Evolutionary conservation across 2,113 vertebrate genomes (phyloP).

Genomic region (Phylloscopus trochiloides): DNA sequence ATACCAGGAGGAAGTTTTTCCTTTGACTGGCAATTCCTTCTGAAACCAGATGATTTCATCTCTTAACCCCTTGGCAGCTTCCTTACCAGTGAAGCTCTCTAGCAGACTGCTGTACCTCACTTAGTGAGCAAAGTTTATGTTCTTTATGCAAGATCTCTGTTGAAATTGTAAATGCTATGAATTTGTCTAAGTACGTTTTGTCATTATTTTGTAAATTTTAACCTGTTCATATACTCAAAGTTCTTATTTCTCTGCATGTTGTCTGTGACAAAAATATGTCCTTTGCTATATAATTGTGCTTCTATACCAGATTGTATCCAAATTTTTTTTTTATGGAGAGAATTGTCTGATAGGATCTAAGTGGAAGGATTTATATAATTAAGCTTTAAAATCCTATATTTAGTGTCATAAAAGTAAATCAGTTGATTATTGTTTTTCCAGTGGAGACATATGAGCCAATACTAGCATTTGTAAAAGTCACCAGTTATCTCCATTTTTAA

Average conservation of each 20-base stretch:
- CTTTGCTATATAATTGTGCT: neutral
- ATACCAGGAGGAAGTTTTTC: neutral
- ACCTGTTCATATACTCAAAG: neutral
- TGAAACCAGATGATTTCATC: neutral
- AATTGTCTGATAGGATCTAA: neutral
- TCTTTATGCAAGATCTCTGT: neutral
- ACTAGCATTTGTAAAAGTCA: neutral
- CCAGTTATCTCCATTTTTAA: neutral
- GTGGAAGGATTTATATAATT: neutral
- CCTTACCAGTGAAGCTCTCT: neutral
- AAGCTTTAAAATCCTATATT: neutral
- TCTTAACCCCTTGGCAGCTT: neutral
- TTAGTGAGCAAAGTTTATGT: neutral
- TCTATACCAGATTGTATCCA: neutral
- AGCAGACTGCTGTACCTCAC: neutral
- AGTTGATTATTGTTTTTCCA: neutral
- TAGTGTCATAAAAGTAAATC: neutral
- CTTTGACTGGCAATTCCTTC: neutral
- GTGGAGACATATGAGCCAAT: neutral
- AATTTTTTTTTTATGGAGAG: neutral
- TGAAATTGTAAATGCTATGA: neutral
- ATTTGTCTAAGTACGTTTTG: neutral
- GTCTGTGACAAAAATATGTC: neutral
- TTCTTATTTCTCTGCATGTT: neutral
- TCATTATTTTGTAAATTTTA: neutral